Evolutionary conservation across 2,113 vertebrate species (phyloP).

Genomic region (Dendropsophus ebraccatus): DNA sequence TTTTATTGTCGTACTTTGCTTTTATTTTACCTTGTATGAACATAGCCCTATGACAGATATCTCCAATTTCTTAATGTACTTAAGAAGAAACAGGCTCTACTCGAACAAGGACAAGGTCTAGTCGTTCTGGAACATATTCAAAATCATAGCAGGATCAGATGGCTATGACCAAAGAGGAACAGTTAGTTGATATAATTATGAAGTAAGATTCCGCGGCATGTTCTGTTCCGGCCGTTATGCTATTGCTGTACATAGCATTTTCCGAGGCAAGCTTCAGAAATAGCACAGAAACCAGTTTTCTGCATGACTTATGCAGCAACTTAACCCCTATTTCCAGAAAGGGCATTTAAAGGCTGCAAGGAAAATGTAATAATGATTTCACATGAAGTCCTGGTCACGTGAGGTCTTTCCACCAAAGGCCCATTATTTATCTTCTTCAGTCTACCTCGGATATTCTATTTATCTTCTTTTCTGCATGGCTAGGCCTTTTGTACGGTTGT

Average conservation of each 20-base stretch:
- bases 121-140: not conserved
- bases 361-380: conserved; percentile 64
- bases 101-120: not conserved
- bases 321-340: conserved; percentile 54
- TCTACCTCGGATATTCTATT: conserved; percentile 66
- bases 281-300: conserved; percentile 39
- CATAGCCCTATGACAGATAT: too few species aligned
- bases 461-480: conserved; percentile 66
- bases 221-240: not conserved
- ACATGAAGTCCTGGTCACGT: conserved; percentile 65
- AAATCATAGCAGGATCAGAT: not conserved
- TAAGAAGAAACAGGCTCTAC: not conserved
- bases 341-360: conserved; percentile 60
- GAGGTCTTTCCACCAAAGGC: conserved; percentile 67
- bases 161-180: not conserved
- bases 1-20: too few species aligned
- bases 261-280: not conserved
- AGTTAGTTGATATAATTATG: not conserved
- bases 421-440: conserved; percentile 66
- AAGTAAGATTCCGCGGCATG: not conserved
- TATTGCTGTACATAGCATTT: not conserved
- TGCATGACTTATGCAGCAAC: conserved; percentile 55
- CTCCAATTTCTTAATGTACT: too few species aligned
- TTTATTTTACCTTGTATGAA: too few species aligned
- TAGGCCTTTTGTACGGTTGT: conserved; percentile 75